Base-by-base conservation (phyloP, 1,140 invertebrate genomes). In the Eulimnadia texana region DNA sequence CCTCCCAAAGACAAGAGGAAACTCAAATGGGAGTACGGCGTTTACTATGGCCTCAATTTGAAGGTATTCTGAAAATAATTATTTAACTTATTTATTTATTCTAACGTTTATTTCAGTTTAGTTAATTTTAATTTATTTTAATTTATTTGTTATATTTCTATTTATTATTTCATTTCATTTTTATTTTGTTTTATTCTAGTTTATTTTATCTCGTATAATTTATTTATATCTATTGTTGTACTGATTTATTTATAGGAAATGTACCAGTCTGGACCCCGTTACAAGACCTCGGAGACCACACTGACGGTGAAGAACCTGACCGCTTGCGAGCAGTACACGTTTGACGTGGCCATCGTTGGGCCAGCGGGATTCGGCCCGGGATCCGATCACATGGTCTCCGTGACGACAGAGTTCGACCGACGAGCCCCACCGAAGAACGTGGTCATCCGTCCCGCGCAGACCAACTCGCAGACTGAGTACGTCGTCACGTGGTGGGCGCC, bases 251-350 rank as follows among this genome's bases (percentile, higher is more conserved):
- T 55, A 16, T 25, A 57, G 55, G 55, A 57, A 57, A 57, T 57
- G 55, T 57, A 57, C 55, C 55, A 29, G 20, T 22, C n/a, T 27
- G 65, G 62, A 3, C 23, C 52, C 9, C 51, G 59, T 53, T 59
- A 29, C 2, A 55, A 58, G n/a, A 87, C 84, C 0, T 73, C 71
- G 1, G 76, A 82, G 57, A 75, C 79, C 1, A 78, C 77, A 1
- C 72, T 78, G 1, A 75, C 77, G 1, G 74, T 88, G 6, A 74
- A 77, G 16, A 72, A 81, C 63, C 69, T 91, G 63, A 77, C 81
- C 54, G 78, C 85, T 2, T 90, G 88, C 67, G 82, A 85, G 66
- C 78, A 73, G 0, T 90, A 90, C 67, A 68, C 83, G 13, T 83
- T 90, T 68, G 78, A 79, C 10, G 80, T 89, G n/a, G 84, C 83